Evolutionary conservation across 2,113 vertebrate species (phyloP).

Genomic region (Misgurnus mizolepis): DNA sequence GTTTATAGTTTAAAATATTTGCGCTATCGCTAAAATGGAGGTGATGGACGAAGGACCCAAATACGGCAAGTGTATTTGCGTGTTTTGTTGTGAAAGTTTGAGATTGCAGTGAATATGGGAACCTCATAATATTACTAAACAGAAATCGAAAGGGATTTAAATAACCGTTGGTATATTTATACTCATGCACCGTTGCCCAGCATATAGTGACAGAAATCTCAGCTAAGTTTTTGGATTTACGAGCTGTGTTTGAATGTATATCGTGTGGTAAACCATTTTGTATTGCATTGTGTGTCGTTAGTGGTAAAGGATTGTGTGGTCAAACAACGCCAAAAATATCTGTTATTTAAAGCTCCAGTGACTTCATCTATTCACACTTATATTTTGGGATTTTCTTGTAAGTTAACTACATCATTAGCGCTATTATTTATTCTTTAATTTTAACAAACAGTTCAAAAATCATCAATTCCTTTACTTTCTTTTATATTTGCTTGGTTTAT

Average conservation of each 20-base stretch:
- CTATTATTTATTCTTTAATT: not conserved
- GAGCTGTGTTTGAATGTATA: not conserved
- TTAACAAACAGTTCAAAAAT: not conserved
- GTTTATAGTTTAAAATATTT: not conserved
- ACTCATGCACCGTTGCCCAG: not conserved
- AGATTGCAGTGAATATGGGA: not conserved
- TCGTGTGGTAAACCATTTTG: not conserved
- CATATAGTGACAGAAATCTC: not conserved
- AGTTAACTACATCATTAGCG: not conserved
- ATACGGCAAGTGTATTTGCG: conserved; percentile 64
- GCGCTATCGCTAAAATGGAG: conserved; percentile 58
- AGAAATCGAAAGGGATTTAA: not conserved
- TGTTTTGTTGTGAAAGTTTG: not conserved
- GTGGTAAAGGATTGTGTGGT: too few relatives aligned
- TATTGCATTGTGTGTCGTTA: too few relatives aligned
- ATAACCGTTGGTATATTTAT: not conserved
- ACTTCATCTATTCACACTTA: not conserved
- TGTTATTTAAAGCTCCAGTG: not conserved
- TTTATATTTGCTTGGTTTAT: not conserved
- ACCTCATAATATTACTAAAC: not conserved
- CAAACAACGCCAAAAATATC: not conserved
- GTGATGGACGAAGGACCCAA: conserved; percentile 65
- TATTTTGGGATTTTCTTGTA: not conserved
- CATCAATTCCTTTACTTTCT: not conserved
- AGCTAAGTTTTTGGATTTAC: too few relatives aligned